Conservation (phyloP, 2,113 vertebrate species). For the Sander vitreus region DNA sequence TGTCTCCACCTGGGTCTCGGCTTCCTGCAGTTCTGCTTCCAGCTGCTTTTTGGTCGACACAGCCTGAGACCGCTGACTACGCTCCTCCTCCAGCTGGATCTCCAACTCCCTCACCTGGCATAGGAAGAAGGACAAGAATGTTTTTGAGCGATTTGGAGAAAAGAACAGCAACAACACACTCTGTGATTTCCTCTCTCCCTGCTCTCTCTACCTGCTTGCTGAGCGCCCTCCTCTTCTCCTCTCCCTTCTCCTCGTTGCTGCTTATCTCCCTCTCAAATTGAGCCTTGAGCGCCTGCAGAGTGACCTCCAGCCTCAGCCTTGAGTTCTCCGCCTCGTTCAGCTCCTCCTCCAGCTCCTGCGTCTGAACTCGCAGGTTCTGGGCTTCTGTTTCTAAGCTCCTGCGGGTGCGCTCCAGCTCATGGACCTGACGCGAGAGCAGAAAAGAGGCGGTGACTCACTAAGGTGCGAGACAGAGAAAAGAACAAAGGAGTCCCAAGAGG, state of each 20-base stretch:
- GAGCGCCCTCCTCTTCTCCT: slow-evolving; percentile 86
- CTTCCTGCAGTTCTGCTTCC: slow-evolving; percentile 90
- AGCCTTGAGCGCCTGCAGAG: slow-evolving; percentile 85
- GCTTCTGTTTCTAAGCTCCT: slow-evolving; percentile 87
- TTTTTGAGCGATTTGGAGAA: background rate
- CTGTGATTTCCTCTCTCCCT: background rate
- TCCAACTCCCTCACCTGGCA: slow-evolving; percentile 88
- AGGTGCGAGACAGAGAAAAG: slow-evolving; percentile 4
- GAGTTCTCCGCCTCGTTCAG: slow-evolving; percentile 76
- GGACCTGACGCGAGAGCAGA: slow-evolving; percentile 83
- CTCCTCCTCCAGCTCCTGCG: slow-evolving; percentile 83
- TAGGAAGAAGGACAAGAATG: background rate
- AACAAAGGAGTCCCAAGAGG: background rate
- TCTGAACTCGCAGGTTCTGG: slow-evolving; percentile 86
- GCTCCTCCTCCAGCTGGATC: slow-evolving; percentile 89
- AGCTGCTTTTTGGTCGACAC: slow-evolving; percentile 87
- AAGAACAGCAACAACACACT: background rate
- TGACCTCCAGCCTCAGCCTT: slow-evolving; percentile 85
- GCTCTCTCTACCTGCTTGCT: slow-evolving; percentile 83
- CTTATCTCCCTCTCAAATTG: slow-evolving; percentile 87
- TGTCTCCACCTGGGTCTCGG: slow-evolving; percentile 84
- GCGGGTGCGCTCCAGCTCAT: slow-evolving; percentile 89
- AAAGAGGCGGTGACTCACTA: background rate
- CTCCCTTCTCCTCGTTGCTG: slow-evolving; percentile 85
- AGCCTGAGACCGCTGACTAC: slow-evolving; percentile 88